A percentile compares a stretch with the other conserved stretches of the same genome.
Conservation (phyloP, 2,888 invertebrate species). For the Hylaea fasciaria region DNA sequence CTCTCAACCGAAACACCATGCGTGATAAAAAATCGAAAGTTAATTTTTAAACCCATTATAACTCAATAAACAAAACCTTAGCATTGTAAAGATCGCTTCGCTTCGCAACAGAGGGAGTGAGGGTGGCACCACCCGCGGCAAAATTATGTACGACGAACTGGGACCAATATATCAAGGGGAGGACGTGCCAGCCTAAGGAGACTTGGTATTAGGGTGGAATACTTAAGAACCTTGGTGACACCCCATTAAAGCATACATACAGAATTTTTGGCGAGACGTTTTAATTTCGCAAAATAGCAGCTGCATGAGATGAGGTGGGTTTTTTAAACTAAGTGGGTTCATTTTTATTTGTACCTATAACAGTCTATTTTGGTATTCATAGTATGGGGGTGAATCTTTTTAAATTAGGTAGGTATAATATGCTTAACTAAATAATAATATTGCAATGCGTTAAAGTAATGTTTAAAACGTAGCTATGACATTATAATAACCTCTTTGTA, state of each 20-base stretch:
- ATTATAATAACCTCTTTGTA: no score
- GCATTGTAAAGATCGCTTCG: constrained; percentile 80
- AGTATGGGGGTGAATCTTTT: constrained; percentile 3
- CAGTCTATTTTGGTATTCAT: constrained; percentile 20
- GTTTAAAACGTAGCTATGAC: no score
- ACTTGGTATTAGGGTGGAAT: constrained; percentile 84
- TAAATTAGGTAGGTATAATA: no score
- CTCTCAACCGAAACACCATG: not conserved
- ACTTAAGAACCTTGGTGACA: constrained; percentile 84
- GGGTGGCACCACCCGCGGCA: constrained; percentile 75
- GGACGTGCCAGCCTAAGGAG: constrained; percentile 85
- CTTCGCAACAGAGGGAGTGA: constrained; percentile 62
- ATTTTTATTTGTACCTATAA: constrained; percentile 29
- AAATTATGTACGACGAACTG: constrained; percentile 86
- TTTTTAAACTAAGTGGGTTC: constrained; percentile 48
- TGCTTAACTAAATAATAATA: no score
- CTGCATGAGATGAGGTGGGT: constrained; percentile 54
- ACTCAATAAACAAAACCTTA: constrained; percentile 81
- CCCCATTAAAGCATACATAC: constrained; percentile 84
- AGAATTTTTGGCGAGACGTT: constrained; percentile 82
- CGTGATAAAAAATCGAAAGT: constrained; percentile 15
- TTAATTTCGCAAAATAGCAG: constrained; percentile 74
- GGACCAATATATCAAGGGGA: constrained; percentile 85
- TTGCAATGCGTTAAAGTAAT: no score
- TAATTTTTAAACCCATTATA: constrained; percentile 67